Evolutionary conservation across 2,113 vertebrate genomes (phyloP).

Genomic region (Esox niger): DNA sequence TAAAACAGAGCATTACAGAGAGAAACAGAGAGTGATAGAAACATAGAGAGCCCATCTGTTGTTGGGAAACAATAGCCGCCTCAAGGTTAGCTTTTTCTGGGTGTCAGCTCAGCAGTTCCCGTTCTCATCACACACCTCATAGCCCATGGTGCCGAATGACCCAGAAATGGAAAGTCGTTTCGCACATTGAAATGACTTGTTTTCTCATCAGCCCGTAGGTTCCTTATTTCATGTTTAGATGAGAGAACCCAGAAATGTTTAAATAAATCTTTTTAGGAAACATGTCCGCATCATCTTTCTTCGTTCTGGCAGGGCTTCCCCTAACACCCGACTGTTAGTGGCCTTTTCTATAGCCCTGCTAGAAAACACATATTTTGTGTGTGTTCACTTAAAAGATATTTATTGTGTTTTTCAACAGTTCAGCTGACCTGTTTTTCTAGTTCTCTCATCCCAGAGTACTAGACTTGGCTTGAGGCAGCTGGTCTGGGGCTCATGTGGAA

Average conservation of each 20-base stretch:
- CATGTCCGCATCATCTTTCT: constrained; percentile 4
- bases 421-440: constrained; percentile 1
- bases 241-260: neutral
- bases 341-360: no score
- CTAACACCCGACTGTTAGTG: neutral
- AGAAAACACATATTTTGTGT: constrained; percentile 4
- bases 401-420: neutral
- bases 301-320: neutral
- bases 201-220: no score
- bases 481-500: constrained; percentile 63
- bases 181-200: constrained; percentile 20
- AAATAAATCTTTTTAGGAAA: neutral
- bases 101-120: constrained; percentile 34
- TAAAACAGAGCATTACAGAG: constrained; percentile 3
- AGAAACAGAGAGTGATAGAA: no score
- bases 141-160: constrained; percentile 60
- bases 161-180: constrained; percentile 42
- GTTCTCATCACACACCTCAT: constrained; percentile 30
- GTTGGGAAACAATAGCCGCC: constrained; percentile 45
- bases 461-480: constrained; percentile 31
- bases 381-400: neutral
- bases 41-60: constrained; percentile 48
- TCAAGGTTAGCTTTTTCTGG: constrained; percentile 39
- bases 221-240: neutral
- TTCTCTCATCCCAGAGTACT: neutral